phyloP scores from a whole-genome alignment of 2,888 invertebrate species.

The Atrina japonica region DNA sequence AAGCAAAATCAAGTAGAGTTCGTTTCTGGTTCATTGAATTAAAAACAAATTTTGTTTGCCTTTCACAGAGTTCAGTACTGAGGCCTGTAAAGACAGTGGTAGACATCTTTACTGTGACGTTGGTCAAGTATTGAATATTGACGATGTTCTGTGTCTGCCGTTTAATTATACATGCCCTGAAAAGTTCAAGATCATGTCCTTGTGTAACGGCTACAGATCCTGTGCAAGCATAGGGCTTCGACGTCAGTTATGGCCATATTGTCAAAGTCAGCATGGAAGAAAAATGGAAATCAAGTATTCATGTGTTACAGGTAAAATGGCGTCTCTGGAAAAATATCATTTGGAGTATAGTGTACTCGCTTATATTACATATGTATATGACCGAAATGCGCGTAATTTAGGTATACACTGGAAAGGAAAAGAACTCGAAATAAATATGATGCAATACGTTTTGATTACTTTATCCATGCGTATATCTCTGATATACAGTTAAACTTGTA shows the following conservation, averaged over 20 bases:
- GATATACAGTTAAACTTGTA: too few relatives aligned
- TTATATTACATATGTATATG: too few relatives aligned
- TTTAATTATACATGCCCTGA: constrained; percentile 52
- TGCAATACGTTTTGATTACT: too few relatives aligned
- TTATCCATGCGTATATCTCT: too few relatives aligned
- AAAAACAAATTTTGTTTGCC: too few relatives aligned
- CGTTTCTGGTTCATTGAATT: too few relatives aligned
- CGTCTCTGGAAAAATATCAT: too few relatives aligned
- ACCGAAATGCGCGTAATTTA: too few relatives aligned
- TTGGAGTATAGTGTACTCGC: too few relatives aligned
- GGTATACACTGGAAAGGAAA: too few relatives aligned
- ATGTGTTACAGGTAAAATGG: constrained; percentile 54
- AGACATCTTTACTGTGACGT: constrained; percentile 29
- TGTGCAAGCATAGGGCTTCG: constrained; percentile 55
- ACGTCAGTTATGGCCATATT: constrained; percentile 54
- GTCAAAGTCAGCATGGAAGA: constrained; percentile 47
- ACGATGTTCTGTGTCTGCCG: constrained; percentile 54
- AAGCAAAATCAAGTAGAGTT: too few relatives aligned
- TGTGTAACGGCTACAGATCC: constrained; percentile 58
- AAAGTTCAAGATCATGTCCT: constrained; percentile 45
- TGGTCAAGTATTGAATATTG: constrained; percentile 42
- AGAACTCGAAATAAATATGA: too few relatives aligned
- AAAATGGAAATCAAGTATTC: constrained; percentile 52
- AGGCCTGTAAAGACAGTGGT: constrained; percentile 39
- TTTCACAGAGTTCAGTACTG: constrained; percentile 18